phyloP scores from a whole-genome alignment of 2,797 vertebrate species.

The Protonibea diacanthus region DNA sequence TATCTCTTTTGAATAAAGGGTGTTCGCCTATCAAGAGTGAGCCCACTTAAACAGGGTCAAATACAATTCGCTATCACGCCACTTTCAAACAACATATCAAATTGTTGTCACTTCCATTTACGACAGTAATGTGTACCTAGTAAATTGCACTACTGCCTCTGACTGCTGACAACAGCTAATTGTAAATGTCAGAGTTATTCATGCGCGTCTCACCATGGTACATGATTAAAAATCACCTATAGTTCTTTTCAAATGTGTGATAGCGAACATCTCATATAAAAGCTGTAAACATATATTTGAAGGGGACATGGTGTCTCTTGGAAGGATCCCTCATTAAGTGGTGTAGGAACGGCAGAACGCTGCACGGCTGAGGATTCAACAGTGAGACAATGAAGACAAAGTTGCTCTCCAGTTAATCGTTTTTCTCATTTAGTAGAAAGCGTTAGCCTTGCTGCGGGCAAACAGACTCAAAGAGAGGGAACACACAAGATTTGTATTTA shows the following conservation, averaged over 20 bases:
- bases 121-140: constrained; percentile 78
- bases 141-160: constrained; percentile 79
- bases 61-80: constrained; percentile 73
- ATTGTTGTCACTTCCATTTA: constrained; percentile 80
- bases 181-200: constrained; percentile 82
- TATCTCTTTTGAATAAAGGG: constrained; percentile 79
- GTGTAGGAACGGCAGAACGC: constrained; percentile 29
- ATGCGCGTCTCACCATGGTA: constrained; percentile 43
- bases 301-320: constrained; percentile 4
- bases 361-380: neutral
- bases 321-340: constrained; percentile 39
- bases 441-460: constrained; percentile 1
- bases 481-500: neutral
- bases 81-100: constrained; percentile 81
- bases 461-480: constrained; percentile 9
- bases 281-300: constrained; percentile 63
- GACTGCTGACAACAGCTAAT: constrained; percentile 82
- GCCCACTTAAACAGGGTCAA: constrained; percentile 78
- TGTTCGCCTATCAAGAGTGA: constrained; percentile 65
- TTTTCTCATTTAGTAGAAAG: constrained; percentile 4
- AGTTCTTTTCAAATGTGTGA: constrained; percentile 64
- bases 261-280: constrained; percentile 39
- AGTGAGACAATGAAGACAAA: constrained; percentile 36
- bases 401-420: constrained; percentile 27
- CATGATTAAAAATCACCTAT: constrained; percentile 77